Evolutionary conservation across 2,888 invertebrate genomes (phyloP).

Genomic region (Saturnia japonica): DNA sequence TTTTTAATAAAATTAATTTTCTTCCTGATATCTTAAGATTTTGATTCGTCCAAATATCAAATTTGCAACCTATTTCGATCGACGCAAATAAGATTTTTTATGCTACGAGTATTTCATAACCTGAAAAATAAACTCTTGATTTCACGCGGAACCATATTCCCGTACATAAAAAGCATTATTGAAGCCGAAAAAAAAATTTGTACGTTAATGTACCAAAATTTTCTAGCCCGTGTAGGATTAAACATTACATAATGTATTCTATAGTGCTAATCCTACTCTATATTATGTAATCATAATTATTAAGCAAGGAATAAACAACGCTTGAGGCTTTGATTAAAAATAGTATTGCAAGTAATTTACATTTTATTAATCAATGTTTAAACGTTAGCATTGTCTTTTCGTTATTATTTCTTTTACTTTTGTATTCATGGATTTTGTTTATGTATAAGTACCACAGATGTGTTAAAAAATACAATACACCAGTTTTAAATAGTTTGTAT

Average conservation of each 20-base stretch:
- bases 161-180: background rate
- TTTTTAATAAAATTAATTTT: background rate
- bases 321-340: too few species aligned
- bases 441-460: background rate
- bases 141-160: background rate
- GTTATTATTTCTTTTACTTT: background rate
- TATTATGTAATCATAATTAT: too few species aligned
- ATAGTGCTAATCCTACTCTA: too few species aligned
- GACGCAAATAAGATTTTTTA: background rate
- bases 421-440: background rate
- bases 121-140: background rate
- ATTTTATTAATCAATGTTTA: background rate
- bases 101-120: background rate
- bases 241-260: too few species aligned
- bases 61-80: background rate
- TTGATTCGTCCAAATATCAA: background rate
- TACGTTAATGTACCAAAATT: too few species aligned
- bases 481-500: background rate
- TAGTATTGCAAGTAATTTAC: too few species aligned
- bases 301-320: too few species aligned
- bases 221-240: too few species aligned
- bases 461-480: background rate
- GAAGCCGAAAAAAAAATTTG: background rate
- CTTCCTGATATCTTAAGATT: background rate
- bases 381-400: background rate